Evolutionary conservation across 2,113 vertebrate species (phyloP).

Genomic region (Mellivora capensis): DNA sequence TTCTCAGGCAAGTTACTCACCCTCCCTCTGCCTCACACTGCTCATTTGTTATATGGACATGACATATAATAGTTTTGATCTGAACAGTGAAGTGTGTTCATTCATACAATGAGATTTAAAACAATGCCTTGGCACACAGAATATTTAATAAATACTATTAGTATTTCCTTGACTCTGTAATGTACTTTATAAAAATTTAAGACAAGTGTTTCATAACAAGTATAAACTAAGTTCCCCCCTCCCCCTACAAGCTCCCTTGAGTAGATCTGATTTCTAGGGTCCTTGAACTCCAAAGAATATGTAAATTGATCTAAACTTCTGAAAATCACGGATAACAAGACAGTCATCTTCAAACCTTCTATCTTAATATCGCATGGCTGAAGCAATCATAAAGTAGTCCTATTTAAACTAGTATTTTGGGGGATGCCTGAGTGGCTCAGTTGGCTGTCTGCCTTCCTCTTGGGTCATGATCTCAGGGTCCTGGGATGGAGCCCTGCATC

Average conservation of each 20-base stretch:
- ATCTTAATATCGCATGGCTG: neutral
- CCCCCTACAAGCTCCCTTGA: neutral
- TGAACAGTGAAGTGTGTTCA: neutral
- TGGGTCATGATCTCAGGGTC: neutral
- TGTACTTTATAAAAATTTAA: neutral
- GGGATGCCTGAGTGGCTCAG: neutral
- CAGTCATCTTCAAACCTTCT: neutral
- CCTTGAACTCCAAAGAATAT: neutral
- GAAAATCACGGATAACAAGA: neutral
- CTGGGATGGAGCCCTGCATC: neutral
- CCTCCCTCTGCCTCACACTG: neutral
- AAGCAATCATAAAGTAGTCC: neutral
- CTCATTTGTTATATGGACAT: neutral
- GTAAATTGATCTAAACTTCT: neutral
- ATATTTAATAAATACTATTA: neutral
- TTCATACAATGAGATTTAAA: neutral
- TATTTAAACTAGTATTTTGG: neutral
- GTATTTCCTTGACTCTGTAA: neutral
- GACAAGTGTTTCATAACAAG: neutral
- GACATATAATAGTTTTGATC: neutral
- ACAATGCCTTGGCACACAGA: neutral
- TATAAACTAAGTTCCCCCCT: neutral
- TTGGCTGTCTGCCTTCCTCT: neutral
- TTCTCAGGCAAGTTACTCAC: neutral
- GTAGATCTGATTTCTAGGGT: neutral